Conservation (phyloP, 2,113 vertebrate species). For the Myotis davidii region DNA sequence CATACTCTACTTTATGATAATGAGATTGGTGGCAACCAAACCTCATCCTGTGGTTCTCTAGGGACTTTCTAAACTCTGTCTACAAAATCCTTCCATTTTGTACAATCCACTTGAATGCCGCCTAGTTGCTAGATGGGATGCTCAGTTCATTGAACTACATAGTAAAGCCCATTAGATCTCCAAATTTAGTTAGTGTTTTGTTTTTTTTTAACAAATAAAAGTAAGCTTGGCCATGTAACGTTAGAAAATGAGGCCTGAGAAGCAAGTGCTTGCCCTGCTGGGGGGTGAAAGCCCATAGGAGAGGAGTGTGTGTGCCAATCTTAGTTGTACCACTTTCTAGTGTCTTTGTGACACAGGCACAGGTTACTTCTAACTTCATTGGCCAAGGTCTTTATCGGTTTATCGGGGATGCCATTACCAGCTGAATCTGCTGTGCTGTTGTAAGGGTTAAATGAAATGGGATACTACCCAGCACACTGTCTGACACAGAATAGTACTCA, state of each 20-base stretch:
- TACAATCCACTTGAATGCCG: background rate
- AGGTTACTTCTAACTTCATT: background rate
- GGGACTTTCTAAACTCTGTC: background rate
- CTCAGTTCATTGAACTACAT: background rate
- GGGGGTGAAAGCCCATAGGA: background rate
- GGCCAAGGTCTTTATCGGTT: background rate
- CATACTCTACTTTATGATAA: no score
- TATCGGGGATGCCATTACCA: background rate
- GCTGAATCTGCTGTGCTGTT: background rate
- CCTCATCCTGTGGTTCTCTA: no score
- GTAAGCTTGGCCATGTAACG: background rate
- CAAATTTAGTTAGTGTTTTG: background rate
- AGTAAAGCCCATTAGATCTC: no score
- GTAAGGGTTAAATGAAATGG: background rate
- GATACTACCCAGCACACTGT: background rate
- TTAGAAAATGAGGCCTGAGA: background rate
- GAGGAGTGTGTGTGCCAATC: background rate
- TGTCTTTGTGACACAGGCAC: background rate
- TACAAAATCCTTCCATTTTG: background rate
- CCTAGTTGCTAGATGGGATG: background rate
- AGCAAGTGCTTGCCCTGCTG: background rate
- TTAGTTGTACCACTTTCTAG: background rate
- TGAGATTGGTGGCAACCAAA: no score
- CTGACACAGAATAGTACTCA: background rate
- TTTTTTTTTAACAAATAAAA: background rate